Evolutionary conservation across 2,113 vertebrate species (phyloP), one percentile per base, ranked within the genome.

Genomic region (Cryptotis parvus): DNA sequence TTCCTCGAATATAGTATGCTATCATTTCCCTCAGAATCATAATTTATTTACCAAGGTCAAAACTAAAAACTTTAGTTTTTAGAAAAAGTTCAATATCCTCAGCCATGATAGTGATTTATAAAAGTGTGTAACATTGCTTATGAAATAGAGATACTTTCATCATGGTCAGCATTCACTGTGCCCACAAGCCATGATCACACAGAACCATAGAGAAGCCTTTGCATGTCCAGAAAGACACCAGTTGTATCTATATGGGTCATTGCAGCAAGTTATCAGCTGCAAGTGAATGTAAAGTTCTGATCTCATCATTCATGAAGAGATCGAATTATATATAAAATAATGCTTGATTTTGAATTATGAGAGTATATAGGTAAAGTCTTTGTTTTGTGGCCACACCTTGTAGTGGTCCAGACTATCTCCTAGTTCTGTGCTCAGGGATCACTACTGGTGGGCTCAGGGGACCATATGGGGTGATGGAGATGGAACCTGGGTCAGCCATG

Each of bases 21-120:
- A 8, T 75, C 22, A 74, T 92, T 66, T 91, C 18, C 33, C 73
- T 73, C 26, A 39, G 43, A 85, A 52, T 68, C 55, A 69, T 84
- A 77, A 94, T 69, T 61, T 79, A 72, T 65, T 91, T 94, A 79
- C 39, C 6, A 78, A 73, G 2, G 82, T 92, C 90, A 81, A 91
- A 49, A 37, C 39, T 83, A 72, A 87, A 90, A 83, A 4, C 20
- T 80, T 70, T 73, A 27, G 15, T 65, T 1, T 37, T 6, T 33
- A 87, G 43, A 14, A 89, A 91, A 91, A 74, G 83, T 7, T 87
- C 26, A 65, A 24, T 41, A 49, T 84, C 4, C 75, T 76, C 86
- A 87, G 55, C 2, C 8, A 20, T 43, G 26, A 74, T 41, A 76
- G 80, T 11, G 2, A 31, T 58, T n/a, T 80, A 39, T 69, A 8